Evolutionary conservation across 1,140 invertebrate genomes (phyloP), one percentile per base, ranked within the genome.

Genomic region (Hylyphantes graminicola): DNA sequence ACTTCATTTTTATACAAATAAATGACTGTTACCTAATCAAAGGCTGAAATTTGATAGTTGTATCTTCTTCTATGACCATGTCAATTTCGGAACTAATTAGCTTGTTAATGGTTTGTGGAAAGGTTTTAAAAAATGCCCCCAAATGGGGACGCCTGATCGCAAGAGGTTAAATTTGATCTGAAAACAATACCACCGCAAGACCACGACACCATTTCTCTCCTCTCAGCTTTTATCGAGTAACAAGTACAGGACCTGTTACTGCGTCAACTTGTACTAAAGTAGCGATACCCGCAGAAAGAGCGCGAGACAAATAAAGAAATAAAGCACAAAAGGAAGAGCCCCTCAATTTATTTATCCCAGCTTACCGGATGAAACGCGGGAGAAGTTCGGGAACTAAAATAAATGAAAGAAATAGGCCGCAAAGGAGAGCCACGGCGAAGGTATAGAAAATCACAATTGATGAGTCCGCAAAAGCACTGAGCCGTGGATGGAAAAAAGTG

Each of bases 391-490:
- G 54, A 70, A 70, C 68, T 70, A 70, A 70, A 70, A 70, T 70
- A 70, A 70, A 70, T 70, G 68, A 70, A 70, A 70, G 54, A 17
- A 17, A 48, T 53, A 15, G 48, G 68, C 50, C 68, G 54, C 68
- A 70, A 51, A 70, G 68, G 68, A 53, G 21, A 70, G 50, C 68
- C 68, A 70, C 53, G 13, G 59, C 17, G 48, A 21, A 74, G 72
- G 72, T 57, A 74, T 55, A 74, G 72, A 74, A 74, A 74, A 74
- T 74, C 55, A 74, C 72, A 74, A 74, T 74, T 74, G 72, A 74
- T 74, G 72, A 74, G n/a, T 17, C 55, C 54, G 21, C 54, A n/a
- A 59, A 74, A 70, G 68, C 48, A 70, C 68, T 53, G 68, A 70
- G 68, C 15, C 21, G 12, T 10, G 19, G 50, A n/a, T n/a, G 53